Base-by-base conservation (phyloP, 2,888 invertebrate species). In the Microdon myrmicae region DNA sequence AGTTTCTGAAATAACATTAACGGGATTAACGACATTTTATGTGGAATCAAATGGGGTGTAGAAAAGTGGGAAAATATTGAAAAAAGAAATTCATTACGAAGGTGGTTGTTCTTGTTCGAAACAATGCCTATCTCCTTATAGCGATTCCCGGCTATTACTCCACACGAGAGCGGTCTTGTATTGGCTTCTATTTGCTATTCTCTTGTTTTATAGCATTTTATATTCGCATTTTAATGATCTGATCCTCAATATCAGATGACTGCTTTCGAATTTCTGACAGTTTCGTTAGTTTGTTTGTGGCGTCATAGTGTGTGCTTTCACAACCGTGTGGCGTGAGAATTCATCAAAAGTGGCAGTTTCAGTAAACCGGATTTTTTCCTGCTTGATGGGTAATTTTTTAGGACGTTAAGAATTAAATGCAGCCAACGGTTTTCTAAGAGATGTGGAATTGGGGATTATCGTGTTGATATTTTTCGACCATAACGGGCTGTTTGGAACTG, bases 291-390 rank as follows among this genome's bases (percentile, higher is more conserved):
- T 70, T 71, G 5, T 72, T 67, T 5, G 70, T 60, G 1, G 71
- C 55, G 78, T 75, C 1, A 76, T 75, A 1, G 76, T 75, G 16
- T 77, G 75, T 1, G 78, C 76, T 54, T 73, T 59, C 2, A 59
- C 66, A 2, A 66, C 6, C 6, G 59, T 47, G 76, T 56, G 71
- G 73, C 8, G 71, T 71, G n/a, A 69, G 69, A 17, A 35, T 14
- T 71, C 68, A 38, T 70, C 1, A 10, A 17, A n/a, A 26, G 25
- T 8, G 45, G 12, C 6, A 23, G 9, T 23, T 39, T n/a, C n/a
- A n/a, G n/a, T n/a, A n/a, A n/a, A n/a, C n/a, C n/a, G n/a, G 8
- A 14, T 12, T 17, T 16, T n/a, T 25, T 25, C 2, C 7, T 31
- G 41, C 22, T 34, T 34, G 10, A 16, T n/a, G 3, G 45, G 45